Percentiles rank a stretch among this genome's conserved stretches.
phyloP scores from a whole-genome alignment of 2,113 vertebrate species.

The Nanger granti region DNA sequence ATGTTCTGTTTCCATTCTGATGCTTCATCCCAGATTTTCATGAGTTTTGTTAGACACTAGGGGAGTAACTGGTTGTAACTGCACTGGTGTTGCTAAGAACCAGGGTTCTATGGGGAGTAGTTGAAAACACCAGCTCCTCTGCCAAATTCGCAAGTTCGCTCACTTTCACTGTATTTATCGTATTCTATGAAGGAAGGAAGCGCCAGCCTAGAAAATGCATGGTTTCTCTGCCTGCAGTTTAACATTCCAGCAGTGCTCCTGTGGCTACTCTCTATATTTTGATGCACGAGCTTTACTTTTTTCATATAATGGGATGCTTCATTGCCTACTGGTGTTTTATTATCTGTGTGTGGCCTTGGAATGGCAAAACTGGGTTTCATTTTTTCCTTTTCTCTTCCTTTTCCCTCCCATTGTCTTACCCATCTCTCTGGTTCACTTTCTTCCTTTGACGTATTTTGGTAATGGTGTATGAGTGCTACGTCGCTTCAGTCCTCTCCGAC shows the following conservation, averaged over 20 bases:
- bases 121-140: rapidly evolving
- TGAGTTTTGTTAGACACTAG: not conserved
- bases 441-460: not conserved
- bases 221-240: not conserved
- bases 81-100: not conserved
- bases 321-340: not conserved
- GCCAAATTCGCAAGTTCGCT: rapidly evolving
- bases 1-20: not conserved
- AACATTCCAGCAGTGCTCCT: not conserved
- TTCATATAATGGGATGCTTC: not conserved
- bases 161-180: not conserved
- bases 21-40: not conserved
- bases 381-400: not conserved
- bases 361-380: not conserved
- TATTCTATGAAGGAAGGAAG: too few relatives aligned
- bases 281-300: not conserved
- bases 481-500: rapidly evolving
- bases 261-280: not conserved
- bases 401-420: not conserved
- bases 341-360: not conserved
- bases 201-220: too few relatives aligned
- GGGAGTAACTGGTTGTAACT: not conserved
- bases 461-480: not conserved
- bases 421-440: not conserved
- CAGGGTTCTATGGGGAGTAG: not conserved